Base-by-base conservation (phyloP, 2,797 vertebrate species). In the Acomys russatus region DNA sequence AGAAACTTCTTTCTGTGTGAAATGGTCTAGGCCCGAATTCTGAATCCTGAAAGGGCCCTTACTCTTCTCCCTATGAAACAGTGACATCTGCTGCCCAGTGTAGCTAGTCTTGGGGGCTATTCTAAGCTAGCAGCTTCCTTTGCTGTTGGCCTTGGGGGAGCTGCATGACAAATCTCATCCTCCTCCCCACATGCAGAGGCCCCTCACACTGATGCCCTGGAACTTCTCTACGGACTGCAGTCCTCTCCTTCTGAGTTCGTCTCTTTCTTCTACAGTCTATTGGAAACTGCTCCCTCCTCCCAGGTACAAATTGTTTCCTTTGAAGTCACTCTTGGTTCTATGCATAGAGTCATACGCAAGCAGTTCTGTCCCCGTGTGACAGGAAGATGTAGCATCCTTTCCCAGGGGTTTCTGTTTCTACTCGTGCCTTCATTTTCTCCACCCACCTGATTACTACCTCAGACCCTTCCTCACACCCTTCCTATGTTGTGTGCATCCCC, bases 81-180 rank as follows among this genome's bases (percentile, higher is more conserved):
- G 98, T 98, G 98, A 98, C 98, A 98, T 96, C 98, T 98, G 97
- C 98, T 98, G 98, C 97, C 97, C 76, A 0, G 64, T 83, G 38
- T n/a, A 92, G 77, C 94, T 8, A 11, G 68, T 76, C 91, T n/a
- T 1, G 56, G 92, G 91, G 76, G 4, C 86, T 49, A 1, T 9
- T 92, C 28, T 28, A 25, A 63, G 54, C n/a, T 28, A 22, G 44
- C 3, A 4, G 15, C 28, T 82, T 28, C 25, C 38, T 25, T 38
- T 66, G 66, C 64, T 51, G 5, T 28, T 35, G 4, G 28, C 30
- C 6, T 70, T 78, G 35, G 14, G 35, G 14, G 9, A 30, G 10
- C 71, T n/a, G 44, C 12, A 38, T 33, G 73, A 23, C 0, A 20
- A 14, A 2, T 33, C 38, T 38, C 18, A 17, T 9, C 7, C 12